Conservation (phyloP, 2,113 vertebrate genomes). For the Neoarius graeffei region DNA sequence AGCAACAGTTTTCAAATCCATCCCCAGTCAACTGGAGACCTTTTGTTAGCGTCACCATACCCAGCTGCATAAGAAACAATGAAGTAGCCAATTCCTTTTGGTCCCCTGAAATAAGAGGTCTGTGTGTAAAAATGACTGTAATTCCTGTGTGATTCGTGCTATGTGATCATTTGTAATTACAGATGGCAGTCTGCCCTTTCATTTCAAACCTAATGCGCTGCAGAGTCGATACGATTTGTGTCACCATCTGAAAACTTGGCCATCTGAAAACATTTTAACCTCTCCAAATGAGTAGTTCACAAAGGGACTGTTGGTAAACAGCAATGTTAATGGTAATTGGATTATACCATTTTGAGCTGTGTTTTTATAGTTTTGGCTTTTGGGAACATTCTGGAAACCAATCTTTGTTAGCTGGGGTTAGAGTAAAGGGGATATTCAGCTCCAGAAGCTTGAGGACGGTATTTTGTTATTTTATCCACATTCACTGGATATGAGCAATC, state of each 20-base stretch:
- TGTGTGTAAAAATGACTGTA: constrained; percentile 12
- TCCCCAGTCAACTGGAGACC: constrained; percentile 1
- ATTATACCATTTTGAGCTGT: not conserved
- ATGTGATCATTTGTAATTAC: constrained; percentile 10
- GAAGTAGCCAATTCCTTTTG: constrained; percentile 18
- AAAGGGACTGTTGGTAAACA: not conserved
- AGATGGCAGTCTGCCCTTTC: constrained; percentile 28
- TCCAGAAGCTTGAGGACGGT: not conserved
- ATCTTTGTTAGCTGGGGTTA: not conserved
- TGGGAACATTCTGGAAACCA: not conserved
- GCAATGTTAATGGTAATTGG: not conserved
- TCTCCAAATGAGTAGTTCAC: not conserved
- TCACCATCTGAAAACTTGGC: not conserved
- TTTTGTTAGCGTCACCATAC: not conserved
- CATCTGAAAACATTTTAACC: not conserved
- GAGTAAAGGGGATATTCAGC: not conserved
- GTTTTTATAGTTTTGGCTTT: not conserved
- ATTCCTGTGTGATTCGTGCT: not conserved
- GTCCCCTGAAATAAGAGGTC: constrained; percentile 1
- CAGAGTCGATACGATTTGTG: not conserved
- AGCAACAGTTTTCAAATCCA: not conserved
- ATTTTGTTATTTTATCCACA: too few relatives aligned
- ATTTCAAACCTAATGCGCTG: not conserved
- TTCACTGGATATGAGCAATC: too few relatives aligned
- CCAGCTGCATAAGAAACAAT: constrained; percentile 22